Conservation (phyloP, 2,797 vertebrate genomes). For the Zenarchopterus dispar region DNA sequence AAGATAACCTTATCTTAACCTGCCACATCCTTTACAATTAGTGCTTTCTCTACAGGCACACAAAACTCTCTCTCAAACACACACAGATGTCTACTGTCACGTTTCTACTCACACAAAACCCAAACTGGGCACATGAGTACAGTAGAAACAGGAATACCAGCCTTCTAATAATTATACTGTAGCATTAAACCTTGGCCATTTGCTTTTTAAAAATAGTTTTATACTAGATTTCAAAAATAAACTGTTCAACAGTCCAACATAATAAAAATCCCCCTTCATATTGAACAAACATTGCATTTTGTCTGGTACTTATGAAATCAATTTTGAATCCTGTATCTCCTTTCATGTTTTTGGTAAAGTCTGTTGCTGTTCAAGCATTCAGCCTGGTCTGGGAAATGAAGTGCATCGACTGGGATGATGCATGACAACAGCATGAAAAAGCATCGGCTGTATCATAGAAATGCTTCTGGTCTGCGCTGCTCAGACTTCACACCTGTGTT, state of each 20-base stretch:
- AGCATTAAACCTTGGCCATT: constrained; percentile 1
- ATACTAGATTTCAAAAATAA: neutral
- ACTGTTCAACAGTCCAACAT: neutral
- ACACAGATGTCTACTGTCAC: constrained; percentile 28
- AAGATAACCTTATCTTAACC: constrained; percentile 98
- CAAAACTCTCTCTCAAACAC: constrained; percentile 30
- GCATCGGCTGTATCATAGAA: neutral
- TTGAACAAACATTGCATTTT: neutral
- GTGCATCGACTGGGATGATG: constrained; percentile 42
- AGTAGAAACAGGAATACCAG: constrained; percentile 2
- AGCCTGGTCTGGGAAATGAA: constrained; percentile 27
- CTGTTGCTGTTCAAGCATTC: constrained; percentile 26
- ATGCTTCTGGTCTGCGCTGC: constrained; percentile 31
- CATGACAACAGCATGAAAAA: constrained; percentile 52
- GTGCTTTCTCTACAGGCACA: constrained; percentile 66
- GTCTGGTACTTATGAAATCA: constrained; percentile 6
- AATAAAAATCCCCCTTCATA: neutral
- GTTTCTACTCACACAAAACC: constrained; percentile 30
- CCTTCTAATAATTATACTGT: neutral
- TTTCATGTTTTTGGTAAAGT: constrained; percentile 21
- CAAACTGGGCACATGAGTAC: constrained; percentile 10
- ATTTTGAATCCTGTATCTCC: neutral
- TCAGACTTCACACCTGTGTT: constrained; percentile 59
- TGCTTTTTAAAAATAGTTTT: neutral
- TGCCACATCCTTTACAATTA: constrained; percentile 96